Percentiles rank a stretch among this genome's conserved stretches.
Conservation (phyloP, 2,888 invertebrate species). For the Stenodema calcarata region DNA sequence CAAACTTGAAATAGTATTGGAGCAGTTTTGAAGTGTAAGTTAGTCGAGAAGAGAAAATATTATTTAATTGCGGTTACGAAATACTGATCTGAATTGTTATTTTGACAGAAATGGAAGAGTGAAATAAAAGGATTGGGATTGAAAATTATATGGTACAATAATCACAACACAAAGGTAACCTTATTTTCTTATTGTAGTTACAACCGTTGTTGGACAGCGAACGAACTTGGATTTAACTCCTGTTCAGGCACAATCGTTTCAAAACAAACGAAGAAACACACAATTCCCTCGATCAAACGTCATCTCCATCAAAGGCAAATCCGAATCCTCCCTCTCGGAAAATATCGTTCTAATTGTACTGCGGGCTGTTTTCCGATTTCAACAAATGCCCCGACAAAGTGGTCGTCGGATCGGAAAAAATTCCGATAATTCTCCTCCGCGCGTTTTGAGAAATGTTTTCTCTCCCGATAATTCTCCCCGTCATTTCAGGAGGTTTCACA, state of each 20-base stretch:
- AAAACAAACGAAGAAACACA: no score
- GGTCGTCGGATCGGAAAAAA: constrained; percentile 10
- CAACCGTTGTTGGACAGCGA: not conserved
- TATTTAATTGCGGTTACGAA: no score
- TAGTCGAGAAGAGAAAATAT: no score
- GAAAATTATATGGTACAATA: not conserved
- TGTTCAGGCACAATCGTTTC: not conserved
- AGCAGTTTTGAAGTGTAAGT: no score
- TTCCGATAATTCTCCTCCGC: constrained; percentile 6
- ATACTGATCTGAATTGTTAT: no score
- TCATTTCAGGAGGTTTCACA: not conserved
- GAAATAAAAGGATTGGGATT: no score
- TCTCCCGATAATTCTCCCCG: not conserved
- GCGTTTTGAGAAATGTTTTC: not conserved
- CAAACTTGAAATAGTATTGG: no score
- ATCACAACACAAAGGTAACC: not conserved
- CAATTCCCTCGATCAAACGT: not conserved
- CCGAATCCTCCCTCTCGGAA: not conserved
- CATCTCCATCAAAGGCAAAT: not conserved
- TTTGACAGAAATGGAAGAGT: no score
- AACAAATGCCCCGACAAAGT: not conserved
- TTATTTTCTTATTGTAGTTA: not conserved
- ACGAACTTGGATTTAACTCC: not conserved
- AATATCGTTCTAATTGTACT: not conserved
- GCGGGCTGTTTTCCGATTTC: not conserved